Evolutionary conservation across 2,797 vertebrate species (phyloP).

Genomic region (Notolabrus celidotus): DNA sequence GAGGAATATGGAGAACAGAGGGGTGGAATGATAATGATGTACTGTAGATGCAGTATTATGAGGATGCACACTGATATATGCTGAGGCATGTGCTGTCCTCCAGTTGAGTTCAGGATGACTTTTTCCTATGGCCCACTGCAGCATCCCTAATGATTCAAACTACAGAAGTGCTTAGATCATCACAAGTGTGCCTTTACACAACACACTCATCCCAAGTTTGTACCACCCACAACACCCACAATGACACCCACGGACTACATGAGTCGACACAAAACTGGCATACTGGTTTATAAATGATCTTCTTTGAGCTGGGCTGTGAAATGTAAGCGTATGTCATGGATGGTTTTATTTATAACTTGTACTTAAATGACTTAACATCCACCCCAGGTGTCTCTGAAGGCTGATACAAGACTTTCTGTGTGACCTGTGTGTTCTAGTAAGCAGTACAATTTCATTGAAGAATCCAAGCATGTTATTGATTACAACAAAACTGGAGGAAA

Average conservation of each 20-base stretch:
- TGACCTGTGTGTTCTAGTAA: background rate
- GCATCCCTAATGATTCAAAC: conserved; percentile 73
- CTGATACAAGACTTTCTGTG: background rate
- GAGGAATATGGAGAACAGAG: conserved; percentile 8
- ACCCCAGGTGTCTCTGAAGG: background rate
- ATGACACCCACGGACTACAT: conserved; percentile 47
- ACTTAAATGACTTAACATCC: background rate
- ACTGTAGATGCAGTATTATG: conserved; percentile 18
- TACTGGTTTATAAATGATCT: conserved; percentile 21
- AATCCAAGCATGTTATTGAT: background rate
- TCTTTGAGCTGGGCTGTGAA: conserved; percentile 3
- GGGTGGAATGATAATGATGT: conserved; percentile 55
- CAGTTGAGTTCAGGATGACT: conserved; percentile 55
- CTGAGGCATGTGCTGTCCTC: conserved; percentile 65
- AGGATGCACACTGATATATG: conserved; percentile 56
- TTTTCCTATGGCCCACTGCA: conserved; percentile 59
- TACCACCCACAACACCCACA: conserved; percentile 46
- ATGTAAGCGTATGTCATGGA: conserved; percentile 22
- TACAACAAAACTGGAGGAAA: background rate
- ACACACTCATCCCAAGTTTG: conserved; percentile 59
- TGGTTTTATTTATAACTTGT: background rate
- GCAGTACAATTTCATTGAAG: background rate
- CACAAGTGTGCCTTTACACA: conserved; percentile 69
- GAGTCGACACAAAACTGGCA: conserved; percentile 49
- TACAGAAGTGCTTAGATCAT: conserved; percentile 76